Evolutionary conservation across 2,797 vertebrate species (phyloP).

Genomic region (Bovichtus variegatus): DNA sequence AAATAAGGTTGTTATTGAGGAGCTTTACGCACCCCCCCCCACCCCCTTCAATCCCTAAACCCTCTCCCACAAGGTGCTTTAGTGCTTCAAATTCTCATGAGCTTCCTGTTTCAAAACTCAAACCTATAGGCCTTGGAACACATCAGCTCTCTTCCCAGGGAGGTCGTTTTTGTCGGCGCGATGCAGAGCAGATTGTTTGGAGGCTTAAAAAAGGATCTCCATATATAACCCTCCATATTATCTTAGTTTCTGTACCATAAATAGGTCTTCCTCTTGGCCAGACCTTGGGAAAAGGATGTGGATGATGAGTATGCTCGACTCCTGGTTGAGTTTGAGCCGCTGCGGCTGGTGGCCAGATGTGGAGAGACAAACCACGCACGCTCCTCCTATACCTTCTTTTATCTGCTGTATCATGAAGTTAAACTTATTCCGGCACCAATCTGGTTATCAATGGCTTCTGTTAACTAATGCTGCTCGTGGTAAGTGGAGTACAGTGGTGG

Average conservation of each 20-base stretch:
- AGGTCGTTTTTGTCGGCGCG: constrained; percentile 2
- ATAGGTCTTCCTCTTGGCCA: constrained; percentile 67
- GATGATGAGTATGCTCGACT: constrained; percentile 52
- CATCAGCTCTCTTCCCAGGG: constrained; percentile 14
- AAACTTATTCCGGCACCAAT: not conserved
- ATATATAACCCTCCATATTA: constrained; percentile 57
- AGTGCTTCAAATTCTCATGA: constrained; percentile 52
- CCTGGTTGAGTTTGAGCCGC: constrained; percentile 50
- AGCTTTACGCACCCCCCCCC: constrained; percentile 20
- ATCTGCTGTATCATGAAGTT: constrained; percentile 10
- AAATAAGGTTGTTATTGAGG: constrained; percentile 69
- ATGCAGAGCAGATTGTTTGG: constrained; percentile 34
- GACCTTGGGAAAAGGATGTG: constrained; percentile 67
- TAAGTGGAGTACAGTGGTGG: not conserved
- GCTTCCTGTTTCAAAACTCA: constrained; percentile 54
- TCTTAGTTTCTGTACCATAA: constrained; percentile 61
- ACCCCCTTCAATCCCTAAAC: constrained; percentile 24
- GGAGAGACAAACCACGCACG: constrained; percentile 35
- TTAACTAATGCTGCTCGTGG: not conserved
- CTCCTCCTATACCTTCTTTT: not conserved
- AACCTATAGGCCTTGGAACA: constrained; percentile 19
- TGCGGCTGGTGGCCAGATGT: constrained; percentile 64
- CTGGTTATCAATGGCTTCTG: not conserved
- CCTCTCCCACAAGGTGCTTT: constrained; percentile 66
- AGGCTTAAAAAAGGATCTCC: constrained; percentile 34